Conservation (phyloP, 2,797 vertebrate genomes). For the Hemitrygon akajei region DNA sequence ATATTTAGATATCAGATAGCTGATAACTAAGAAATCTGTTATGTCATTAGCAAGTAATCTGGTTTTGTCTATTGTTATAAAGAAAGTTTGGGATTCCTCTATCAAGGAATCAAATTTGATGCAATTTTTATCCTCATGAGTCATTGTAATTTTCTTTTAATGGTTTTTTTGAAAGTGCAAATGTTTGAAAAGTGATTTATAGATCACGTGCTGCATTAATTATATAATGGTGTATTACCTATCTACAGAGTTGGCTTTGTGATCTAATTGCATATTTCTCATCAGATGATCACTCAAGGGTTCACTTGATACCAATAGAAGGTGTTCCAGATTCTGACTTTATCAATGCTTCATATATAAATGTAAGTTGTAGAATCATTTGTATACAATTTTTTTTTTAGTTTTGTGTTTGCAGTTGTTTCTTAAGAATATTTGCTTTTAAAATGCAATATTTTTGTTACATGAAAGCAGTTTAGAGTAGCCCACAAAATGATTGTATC, state of each 20-base stretch:
- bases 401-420: too few species aligned
- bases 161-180: not conserved
- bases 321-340: slow-evolving; percentile 96
- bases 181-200: not conserved
- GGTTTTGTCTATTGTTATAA: not conserved
- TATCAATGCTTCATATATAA: slow-evolving; percentile 95
- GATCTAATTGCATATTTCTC: not conserved
- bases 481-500: not conserved
- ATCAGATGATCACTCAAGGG: slow-evolving; percentile 91
- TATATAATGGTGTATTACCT: slow-evolving; percentile 7
- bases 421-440: too few species aligned
- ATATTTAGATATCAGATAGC: not conserved
- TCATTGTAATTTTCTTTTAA: not conserved
- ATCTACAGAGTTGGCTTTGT: not conserved
- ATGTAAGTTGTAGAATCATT: slow-evolving; percentile 65
- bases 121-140: not conserved
- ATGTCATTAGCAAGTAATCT: not conserved
- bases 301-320: slow-evolving; percentile 85
- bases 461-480: too few species aligned
- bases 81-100: not conserved
- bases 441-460: too few species aligned
- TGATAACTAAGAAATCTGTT: not conserved
- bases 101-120: not conserved
- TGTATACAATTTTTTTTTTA: not conserved
- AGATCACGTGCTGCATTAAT: not conserved